These are phyloP conservation scores for Rhimphoctona megacephalus DNA, from an alignment of 2,888 invertebrate genomes.

Conservation along the genomic window DNA sequence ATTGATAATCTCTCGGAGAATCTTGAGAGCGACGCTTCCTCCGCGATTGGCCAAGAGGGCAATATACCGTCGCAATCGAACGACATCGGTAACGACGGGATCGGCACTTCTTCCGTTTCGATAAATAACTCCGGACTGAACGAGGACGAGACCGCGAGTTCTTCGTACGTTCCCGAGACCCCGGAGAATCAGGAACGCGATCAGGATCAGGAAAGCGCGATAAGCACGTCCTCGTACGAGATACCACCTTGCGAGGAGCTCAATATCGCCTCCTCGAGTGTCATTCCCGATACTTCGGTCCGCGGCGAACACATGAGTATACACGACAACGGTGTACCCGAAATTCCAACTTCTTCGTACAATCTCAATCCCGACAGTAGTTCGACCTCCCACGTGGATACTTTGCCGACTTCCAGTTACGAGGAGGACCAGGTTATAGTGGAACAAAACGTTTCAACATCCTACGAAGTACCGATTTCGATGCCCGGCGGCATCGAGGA, in stretches of 20 bases:
- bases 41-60: slow-evolving; percentile 79
- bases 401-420: slow-evolving; percentile 81
- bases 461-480: slow-evolving; percentile 81
- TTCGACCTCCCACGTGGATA: slow-evolving; percentile 78
- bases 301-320: slow-evolving; percentile 80
- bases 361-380: slow-evolving; percentile 82
- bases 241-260: slow-evolving; percentile 83
- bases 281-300: slow-evolving; percentile 80
- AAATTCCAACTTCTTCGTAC: slow-evolving; percentile 83
- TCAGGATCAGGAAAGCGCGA: slow-evolving; percentile 83
- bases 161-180: slow-evolving; percentile 83
- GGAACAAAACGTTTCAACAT: slow-evolving; percentile 83
- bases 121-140: slow-evolving; percentile 80
- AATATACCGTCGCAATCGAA: slow-evolving; percentile 83
- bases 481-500: slow-evolving; percentile 82
- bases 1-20: slow-evolving; percentile 78
- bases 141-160: slow-evolving; percentile 83
- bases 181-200: slow-evolving; percentile 83
- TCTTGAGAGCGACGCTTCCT: slow-evolving; percentile 78
- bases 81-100: slow-evolving; percentile 79
- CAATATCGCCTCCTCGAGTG: slow-evolving; percentile 82
- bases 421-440: slow-evolving; percentile 81
- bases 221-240: slow-evolving; percentile 83
- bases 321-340: slow-evolving; percentile 82
- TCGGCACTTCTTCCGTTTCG: slow-evolving; percentile 79